phyloP scores from a whole-genome alignment of 2,888 invertebrate species.

The Clunio marinus region DNA sequence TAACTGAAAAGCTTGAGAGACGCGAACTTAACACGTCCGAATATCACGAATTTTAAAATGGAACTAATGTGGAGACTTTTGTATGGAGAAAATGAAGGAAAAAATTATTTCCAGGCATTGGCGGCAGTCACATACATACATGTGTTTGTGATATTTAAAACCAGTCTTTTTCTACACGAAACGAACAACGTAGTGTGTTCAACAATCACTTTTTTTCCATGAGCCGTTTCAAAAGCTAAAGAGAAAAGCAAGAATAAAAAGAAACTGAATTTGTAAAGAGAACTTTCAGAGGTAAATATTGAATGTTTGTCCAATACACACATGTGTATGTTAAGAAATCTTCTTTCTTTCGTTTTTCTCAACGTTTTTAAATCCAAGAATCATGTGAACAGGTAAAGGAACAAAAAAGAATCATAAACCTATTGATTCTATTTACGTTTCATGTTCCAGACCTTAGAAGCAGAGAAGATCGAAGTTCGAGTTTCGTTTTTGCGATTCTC shows the following conservation, averaged over 20 bases:
- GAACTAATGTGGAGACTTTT: slow-evolving; percentile 35
- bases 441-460: neutral
- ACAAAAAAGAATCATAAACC: neutral
- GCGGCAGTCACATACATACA: neutral
- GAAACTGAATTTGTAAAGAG: neutral
- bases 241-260: neutral
- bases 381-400: slow-evolving; percentile 27
- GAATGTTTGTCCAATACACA: slow-evolving; percentile 12
- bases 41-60: neutral
- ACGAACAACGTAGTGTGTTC: slow-evolving; percentile 16
- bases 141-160: slow-evolving; percentile 13
- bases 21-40: slow-evolving; percentile 12
- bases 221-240: slow-evolving; percentile 15
- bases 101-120: slow-evolving; percentile 23
- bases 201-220: slow-evolving; percentile 19
- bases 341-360: no score
- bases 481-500: slow-evolving; percentile 21
- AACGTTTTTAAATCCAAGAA: no score
- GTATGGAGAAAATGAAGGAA: neutral
- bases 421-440: neutral
- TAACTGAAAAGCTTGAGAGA: neutral
- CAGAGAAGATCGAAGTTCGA: neutral
- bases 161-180: neutral
- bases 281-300: slow-evolving; percentile 16
- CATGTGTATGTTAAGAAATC: no score